Evolutionary conservation across 2,888 invertebrate genomes (phyloP), one percentile per base, ranked within the genome.

Genomic region (Conistra vaccinii): DNA sequence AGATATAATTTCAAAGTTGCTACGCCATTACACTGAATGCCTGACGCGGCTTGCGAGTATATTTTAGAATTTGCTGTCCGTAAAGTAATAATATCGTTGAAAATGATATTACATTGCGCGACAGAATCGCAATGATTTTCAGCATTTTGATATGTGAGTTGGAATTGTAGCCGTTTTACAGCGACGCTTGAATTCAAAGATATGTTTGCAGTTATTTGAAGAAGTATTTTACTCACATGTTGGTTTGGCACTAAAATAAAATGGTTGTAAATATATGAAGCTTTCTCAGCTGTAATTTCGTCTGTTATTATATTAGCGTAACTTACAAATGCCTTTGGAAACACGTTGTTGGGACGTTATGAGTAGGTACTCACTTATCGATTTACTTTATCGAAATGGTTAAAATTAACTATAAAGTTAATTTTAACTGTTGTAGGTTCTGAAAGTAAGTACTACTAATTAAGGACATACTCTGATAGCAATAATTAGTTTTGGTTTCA

Each of bases 1-100:
- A 89, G 85, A 90, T 91, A 91, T 91, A 90, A 92, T 92, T 93
- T 91, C 89, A 88, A 92, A 91, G 87, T 92, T 86, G 91, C 89
- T 87, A 89, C 89, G 87, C 90, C 89, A 90, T 92, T 89, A 90
- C 87, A 87, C 80, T 61, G 85, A 88, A 87, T 88, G 86, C 86
- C 89, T 90, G 86, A 85, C 84, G 84, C 85, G 85, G 86, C 77
- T 85, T 74, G 83, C 79, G 73, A 85, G 86, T 79, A 88, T 89
- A 90, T 89, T 89, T 89, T 87, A 89, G 82, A 80, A 85, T 87
- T 89, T 83, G 80, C 81, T 79, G 84, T 80, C 78, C 63, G 77
- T 77, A 70, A 74, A 73, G 82, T 85, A 83, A 87, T 88, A 89
- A 85, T 87, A 89, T 83, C 72, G 80, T 85, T 84, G 81, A 76